phyloP scores from a whole-genome alignment of 2,113 vertebrate species.

The Sterrhoptilus dennistouni region DNA sequence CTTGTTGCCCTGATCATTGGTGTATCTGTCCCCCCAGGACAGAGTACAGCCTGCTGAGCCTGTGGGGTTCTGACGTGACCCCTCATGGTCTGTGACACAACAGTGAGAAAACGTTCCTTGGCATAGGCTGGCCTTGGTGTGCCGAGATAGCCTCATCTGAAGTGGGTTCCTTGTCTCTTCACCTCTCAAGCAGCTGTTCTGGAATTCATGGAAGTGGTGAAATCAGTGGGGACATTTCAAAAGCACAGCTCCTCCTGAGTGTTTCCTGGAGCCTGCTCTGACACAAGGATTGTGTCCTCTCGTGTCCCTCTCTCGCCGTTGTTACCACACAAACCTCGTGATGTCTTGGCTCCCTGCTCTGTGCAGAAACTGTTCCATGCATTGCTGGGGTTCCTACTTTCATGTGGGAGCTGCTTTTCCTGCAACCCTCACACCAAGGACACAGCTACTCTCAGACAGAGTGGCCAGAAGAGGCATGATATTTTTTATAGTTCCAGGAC shows the following conservation, averaged over 20 bases:
- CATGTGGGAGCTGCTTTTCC: slow-evolving; percentile 22
- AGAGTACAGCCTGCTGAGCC: background rate
- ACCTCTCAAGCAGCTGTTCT: slow-evolving; percentile 2
- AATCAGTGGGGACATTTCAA: slow-evolving; percentile 6
- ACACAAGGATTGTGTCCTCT: background rate
- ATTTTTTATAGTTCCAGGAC: background rate
- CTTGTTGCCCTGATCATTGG: background rate
- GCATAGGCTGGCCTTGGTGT: background rate
- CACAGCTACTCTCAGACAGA: background rate
- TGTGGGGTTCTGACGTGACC: background rate
- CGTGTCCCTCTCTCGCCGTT: background rate
- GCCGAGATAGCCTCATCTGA: background rate
- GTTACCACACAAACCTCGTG: slow-evolving; percentile 38
- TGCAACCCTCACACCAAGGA: background rate
- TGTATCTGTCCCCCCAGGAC: background rate
- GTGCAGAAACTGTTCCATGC: background rate
- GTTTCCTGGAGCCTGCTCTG: slow-evolving; percentile 34
- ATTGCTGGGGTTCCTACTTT: background rate
- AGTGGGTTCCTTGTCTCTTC: background rate
- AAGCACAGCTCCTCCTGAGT: background rate
- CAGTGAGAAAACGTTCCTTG: background rate
- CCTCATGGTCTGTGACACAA: background rate
- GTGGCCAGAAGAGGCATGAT: background rate
- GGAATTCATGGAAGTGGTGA: background rate
- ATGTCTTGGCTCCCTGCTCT: slow-evolving; percentile 5